These are phyloP conservation scores for Macrostomum lignano DNA, from an alignment of 1,140 invertebrate species.

Conservation along the genomic window DNA sequence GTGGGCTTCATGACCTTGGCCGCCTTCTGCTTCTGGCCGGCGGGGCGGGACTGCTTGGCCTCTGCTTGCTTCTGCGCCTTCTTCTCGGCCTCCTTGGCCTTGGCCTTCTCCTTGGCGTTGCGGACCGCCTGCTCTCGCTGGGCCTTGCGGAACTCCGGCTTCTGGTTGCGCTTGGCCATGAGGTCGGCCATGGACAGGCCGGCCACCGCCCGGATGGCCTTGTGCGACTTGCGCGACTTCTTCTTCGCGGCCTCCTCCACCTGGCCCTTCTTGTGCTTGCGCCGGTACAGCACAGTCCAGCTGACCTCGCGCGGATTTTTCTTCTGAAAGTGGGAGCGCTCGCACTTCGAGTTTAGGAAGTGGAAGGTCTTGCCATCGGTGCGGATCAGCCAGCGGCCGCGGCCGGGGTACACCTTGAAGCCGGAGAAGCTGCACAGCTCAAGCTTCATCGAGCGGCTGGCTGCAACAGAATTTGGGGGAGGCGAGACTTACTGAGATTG, in stretches of 20 bases:
- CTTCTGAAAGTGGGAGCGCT: conserved; percentile 72
- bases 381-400: conserved; percentile 94
- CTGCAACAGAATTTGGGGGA: no score
- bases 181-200: conserved; percentile 84
- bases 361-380: conserved; percentile 82
- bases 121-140: conserved; percentile 2
- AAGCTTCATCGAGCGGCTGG: no score
- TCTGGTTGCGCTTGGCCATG: conserved; percentile 43
- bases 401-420: conserved; percentile 96
- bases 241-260: conserved; percentile 53
- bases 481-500: no score
- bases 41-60: background rate
- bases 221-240: conserved; percentile 72
- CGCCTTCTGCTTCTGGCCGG: background rate
- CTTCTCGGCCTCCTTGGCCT: background rate
- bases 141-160: conserved; percentile 4
- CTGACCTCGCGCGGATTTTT: conserved; percentile 91
- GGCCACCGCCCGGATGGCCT: conserved; percentile 85
- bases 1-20: background rate
- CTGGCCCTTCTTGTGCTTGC: conserved; percentile 93
- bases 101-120: background rate
- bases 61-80: background rate
- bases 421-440: conserved; percentile 63
- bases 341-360: conserved; percentile 84
- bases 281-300: conserved; percentile 94